A percentile compares a stretch with the other conserved stretches of the same genome.
phyloP scores from a whole-genome alignment of 2,888 invertebrate species.

The Chalcosyrphus nemorum region DNA sequence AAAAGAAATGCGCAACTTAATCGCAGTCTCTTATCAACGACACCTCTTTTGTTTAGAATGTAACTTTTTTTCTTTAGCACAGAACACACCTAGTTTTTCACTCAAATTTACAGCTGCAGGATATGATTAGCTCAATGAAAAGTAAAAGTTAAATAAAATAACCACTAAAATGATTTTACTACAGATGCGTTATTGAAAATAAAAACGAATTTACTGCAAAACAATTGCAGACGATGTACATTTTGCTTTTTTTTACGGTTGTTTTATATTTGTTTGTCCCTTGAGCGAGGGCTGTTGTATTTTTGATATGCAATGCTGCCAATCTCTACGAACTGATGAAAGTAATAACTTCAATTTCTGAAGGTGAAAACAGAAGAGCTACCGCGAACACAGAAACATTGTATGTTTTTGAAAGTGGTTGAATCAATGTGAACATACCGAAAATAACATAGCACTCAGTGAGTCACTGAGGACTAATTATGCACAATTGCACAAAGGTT shows the following conservation, averaged over 20 bases:
- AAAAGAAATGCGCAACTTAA: constrained; percentile 24
- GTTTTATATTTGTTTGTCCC: constrained; percentile 29
- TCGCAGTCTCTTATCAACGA: constrained; percentile 32
- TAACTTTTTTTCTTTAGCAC: constrained; percentile 4
- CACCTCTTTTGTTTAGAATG: neutral
- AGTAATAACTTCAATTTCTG: neutral
- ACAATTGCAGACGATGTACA: constrained; percentile 48
- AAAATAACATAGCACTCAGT: too few species aligned
- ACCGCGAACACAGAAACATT: too few species aligned
- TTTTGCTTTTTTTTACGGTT: constrained; percentile 48
- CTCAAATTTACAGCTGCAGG: neutral
- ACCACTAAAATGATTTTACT: neutral
- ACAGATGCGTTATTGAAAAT: constrained; percentile 8
- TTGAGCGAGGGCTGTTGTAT: neutral
- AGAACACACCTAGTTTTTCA: constrained; percentile 56
- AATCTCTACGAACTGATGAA: neutral
- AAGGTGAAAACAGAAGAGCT: neutral
- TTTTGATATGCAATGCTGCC: constrained; percentile 34
- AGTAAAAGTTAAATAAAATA: neutral
- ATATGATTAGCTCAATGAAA: constrained; percentile 2
- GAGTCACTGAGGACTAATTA: too few species aligned
- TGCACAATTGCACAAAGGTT: too few species aligned
- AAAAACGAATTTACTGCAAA: constrained; percentile 42
- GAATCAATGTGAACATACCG: too few species aligned
- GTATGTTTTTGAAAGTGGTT: too few species aligned